These are phyloP conservation scores for Pristionchus japonicus DNA, from an alignment of 2,888 invertebrate genomes.

Conservation along the genomic window DNA sequence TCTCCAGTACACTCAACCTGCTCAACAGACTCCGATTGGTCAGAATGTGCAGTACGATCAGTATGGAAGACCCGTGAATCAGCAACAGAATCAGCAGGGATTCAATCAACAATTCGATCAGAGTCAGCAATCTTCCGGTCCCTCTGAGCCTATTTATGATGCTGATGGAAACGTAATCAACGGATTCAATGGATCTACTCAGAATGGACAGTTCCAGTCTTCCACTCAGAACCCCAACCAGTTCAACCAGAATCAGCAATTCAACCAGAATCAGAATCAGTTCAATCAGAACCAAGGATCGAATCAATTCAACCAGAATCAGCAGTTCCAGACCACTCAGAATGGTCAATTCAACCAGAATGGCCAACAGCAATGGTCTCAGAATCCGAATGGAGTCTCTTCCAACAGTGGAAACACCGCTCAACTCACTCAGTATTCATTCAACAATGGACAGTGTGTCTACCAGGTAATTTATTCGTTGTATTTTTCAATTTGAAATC, in stretches of 20 bases:
- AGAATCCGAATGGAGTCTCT: constrained; percentile 11
- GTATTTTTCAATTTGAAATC: not conserved
- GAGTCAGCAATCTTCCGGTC: not conserved
- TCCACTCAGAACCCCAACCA: not conserved
- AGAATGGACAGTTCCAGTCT: constrained; percentile 1
- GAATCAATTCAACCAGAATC: not conserved
- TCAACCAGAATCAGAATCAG: not conserved
- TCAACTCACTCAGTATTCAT: constrained; percentile 42
- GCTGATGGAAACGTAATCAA: constrained; percentile 29
- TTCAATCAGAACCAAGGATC: not conserved
- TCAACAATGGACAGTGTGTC: constrained; percentile 46
- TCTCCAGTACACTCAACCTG: constrained; percentile 7
- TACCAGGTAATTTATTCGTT: constrained; percentile 26
- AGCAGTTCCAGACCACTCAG: not conserved
- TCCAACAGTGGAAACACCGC: constrained; percentile 6
- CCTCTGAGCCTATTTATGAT: constrained; percentile 16
- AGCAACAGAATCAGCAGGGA: not conserved
- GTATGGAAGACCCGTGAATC: not conserved
- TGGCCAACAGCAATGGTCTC: not conserved
- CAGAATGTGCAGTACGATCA: constrained; percentile 43
- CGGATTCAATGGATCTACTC: not conserved
- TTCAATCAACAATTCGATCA: constrained; percentile 11
- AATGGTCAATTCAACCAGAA: constrained; percentile 24
- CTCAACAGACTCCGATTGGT: constrained; percentile 25
- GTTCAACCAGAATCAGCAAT: not conserved